Base-by-base conservation (phyloP, 92 coral and sea anemone genomes). In the Blastomussa wellsi region DNA sequence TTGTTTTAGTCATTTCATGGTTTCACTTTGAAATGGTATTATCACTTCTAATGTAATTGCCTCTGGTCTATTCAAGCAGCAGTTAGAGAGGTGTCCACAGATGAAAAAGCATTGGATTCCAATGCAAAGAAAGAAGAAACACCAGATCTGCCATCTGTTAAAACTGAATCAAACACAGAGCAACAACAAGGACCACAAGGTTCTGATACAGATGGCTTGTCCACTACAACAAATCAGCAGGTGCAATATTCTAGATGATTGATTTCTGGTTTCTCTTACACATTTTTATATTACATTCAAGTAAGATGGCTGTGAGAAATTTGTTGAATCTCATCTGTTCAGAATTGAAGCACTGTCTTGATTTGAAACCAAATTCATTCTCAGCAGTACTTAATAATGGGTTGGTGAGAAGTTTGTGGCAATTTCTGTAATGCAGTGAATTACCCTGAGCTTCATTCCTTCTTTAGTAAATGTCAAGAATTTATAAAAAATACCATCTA, bases 31-130 rank as follows among this genome's bases (percentile, higher is more conserved):
- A n/a, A n/a, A n/a, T n/a, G n/a, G n/a, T 41, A 41, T 41, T 41
- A 41, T 3, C 44, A 41, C 7, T 41, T 41, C 44, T 41, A 3
- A 3, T 41, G 3, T 41, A 3, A 41, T 41, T 24, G 31, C 66
- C 13, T 60, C 26, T 52, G 19, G 5, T 24, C 48, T 35, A 17
- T 29, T 13, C 47, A 11, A 70, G 38, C 28, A 49, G 75, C 14
- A 28, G 38, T 55, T n/a, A 87, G 76, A 49, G 87, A 69, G 79
- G 79, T 74, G 57, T 22, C 57, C 41, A 14, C 52, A 55, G 87
- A 81, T 24, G 88, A 86, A 82, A 74, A 74, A 42, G 78, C 90
- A 64, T 66, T 82, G 20, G 71, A 79, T 39, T 69, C 77, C 60
- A 76, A 65, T 74, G 49, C 52, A 31, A 79, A 86, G 55, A 19